Base-by-base conservation (phyloP, 1,140 invertebrate genomes). In the Drosophila littoralis region DNA sequence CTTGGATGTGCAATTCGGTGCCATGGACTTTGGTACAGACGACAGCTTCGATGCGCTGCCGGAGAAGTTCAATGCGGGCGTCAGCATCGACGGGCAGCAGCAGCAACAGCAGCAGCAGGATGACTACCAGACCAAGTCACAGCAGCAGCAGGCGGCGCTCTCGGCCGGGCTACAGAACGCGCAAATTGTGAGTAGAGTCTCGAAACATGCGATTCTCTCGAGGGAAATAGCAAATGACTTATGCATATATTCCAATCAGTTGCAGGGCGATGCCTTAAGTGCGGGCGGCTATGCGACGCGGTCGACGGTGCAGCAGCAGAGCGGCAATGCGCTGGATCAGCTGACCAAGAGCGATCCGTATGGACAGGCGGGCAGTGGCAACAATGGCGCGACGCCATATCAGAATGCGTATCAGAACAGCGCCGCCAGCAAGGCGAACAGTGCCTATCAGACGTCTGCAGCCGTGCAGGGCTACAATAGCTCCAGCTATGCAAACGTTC, bases 1-100 rank as follows among this genome's bases (percentile, higher is more conserved):
- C 79, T 94, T 99, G 52, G 97, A 98, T 93, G 97, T 98, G 52
- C 97, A 98, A 93, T 98, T 99, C 93, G 98, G 98, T 60, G 97
- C 95, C 13, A 93, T 98, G 74, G 97, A 98, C 84, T 97, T 98
- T 91, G 96, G 96, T 52, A 92, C 94, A n/a, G 93, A 93, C 61
- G 91, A 92, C 51, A 93, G 94, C 46, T 93, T 94, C 60, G 94
- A 95, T 77, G 91, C 92, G 5, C 85, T 93, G 58, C 93, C 93
- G 9, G 94, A 95, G 68, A 94, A 93, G 77, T 92, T 92, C 48
- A 81, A 81, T 90, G 90, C 78, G 74, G 91, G 74, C 84, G 81
- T 88, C 51, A 74, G 51, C 46, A 81, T 92, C 36, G 91, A 91
- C 35, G 70, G 70, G 6, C 79, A 74, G 35, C 77, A 91, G 57